Base-by-base conservation (phyloP, 2,797 vertebrate species). In the Sebastes reedi region DNA sequence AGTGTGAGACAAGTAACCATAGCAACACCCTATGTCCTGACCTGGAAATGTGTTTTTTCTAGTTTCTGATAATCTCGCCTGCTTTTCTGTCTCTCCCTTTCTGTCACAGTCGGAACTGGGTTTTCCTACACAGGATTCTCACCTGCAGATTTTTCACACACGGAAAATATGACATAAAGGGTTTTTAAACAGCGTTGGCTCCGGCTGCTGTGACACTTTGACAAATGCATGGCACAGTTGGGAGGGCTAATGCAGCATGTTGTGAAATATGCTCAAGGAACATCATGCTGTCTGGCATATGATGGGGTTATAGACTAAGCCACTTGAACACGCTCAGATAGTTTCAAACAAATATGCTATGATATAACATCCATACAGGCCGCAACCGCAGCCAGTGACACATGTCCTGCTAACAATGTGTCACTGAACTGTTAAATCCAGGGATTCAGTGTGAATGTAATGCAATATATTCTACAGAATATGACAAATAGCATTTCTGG, bases 231-330 rank as follows among this genome's bases (percentile, higher is more conserved):
- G 39, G 77, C 77, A 52, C 59, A 70, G 81, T 67, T 55, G 62
- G 76, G 61, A 80, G 71, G 58, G 67, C 69, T 88, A 85, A 89
- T 86, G 79, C 69, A 85, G 84, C 87, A 84, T 86, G 76, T 86
- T 88, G 83, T 84, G 84, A 79, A 90, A 87, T 84, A 84, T 67
- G 86, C 82, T 80, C 46, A 86, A 88, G 89, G 88, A 90, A 52
- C 86, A 87, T 84, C 39, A 61, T 52, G 72, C 70, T 46, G 73
- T 81, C 67, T 84, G 80, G 39, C 60, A 84, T 78, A 80, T 84
- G 71, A 79, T 36, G 59, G 55, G 79, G 82, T 82, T 83, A 77
- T 68, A 81, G 72, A 80, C 72, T 82, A 36, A 73, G 85, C 56
- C 80, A 68, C 64, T 75, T 42, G 64, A 85, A 80, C 55, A 60